These are phyloP conservation scores for Boleophthalmus pectinirostris DNA, from an alignment of 2,113 vertebrate species.

Conservation along the genomic window DNA sequence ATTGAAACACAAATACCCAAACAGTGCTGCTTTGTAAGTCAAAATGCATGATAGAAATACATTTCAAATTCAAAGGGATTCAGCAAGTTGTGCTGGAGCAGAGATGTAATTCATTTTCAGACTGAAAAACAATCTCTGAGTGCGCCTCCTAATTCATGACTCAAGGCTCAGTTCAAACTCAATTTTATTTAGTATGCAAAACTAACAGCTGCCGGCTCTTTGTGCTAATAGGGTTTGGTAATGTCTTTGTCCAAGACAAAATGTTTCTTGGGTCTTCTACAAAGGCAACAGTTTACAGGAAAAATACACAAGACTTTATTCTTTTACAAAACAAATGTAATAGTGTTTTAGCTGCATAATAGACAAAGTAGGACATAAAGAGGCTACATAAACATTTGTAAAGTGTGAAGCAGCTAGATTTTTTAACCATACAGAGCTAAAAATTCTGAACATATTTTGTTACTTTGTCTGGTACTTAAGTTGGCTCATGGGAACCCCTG, in stretches of 20 bases:
- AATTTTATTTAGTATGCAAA: slow-evolving; percentile 4
- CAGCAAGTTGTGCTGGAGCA: not conserved
- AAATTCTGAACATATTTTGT: too few relatives aligned
- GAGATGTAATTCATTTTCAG: not conserved
- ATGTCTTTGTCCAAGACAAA: not conserved
- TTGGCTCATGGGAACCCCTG: too few relatives aligned
- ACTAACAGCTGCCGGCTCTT: not conserved
- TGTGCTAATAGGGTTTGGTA: not conserved
- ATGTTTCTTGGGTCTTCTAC: not conserved
- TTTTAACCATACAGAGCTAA: too few relatives aligned
- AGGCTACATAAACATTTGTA: too few relatives aligned
- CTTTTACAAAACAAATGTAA: too few relatives aligned
- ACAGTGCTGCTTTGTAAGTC: not conserved
- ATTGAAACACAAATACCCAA: not conserved
- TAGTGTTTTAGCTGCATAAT: too few relatives aligned
- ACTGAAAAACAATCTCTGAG: not conserved
- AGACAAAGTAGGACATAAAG: too few relatives aligned
- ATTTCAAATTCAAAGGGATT: not conserved
- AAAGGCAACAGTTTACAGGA: not conserved
- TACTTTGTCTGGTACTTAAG: too few relatives aligned
- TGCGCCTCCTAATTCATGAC: not conserved
- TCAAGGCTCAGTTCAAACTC: not conserved
- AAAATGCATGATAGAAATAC: not conserved
- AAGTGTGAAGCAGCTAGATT: too few relatives aligned
- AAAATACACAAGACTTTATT: too few relatives aligned